Conservation (phyloP, 2,113 vertebrate species). For the Tricholaema leucomelas region DNA sequence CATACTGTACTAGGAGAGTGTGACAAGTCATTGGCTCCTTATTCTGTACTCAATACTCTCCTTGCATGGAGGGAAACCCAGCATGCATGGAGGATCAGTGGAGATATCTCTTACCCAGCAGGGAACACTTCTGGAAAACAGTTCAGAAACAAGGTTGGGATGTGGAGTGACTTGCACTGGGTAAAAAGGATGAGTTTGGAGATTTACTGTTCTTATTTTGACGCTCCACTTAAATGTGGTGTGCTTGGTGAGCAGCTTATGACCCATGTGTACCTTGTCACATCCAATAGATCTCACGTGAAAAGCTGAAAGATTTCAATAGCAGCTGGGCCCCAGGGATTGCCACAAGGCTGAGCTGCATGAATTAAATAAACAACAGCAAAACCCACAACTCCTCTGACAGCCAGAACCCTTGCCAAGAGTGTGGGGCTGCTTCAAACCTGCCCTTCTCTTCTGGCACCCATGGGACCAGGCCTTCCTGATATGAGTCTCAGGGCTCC, state of each 20-base stretch:
- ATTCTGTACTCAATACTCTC: neutral
- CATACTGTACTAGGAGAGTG: neutral
- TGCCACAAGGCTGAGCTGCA: neutral
- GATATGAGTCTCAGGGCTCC: neutral
- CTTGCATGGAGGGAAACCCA: no score
- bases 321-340: neutral
- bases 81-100: rapidly evolving
- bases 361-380: constrained; percentile 21
- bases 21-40: neutral
- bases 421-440: neutral
- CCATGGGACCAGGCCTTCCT: neutral
- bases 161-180: neutral
- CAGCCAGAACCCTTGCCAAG: neutral
- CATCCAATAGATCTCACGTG: neutral
- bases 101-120: neutral
- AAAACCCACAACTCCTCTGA: neutral
- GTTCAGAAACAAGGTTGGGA: neutral
- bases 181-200: neutral
- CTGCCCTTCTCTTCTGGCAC: neutral
- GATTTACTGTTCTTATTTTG: neutral
- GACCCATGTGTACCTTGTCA: constrained; percentile 45
- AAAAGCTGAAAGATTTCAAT: constrained; percentile 32
- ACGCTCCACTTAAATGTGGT: neutral
- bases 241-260: neutral
- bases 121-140: neutral